phyloP scores from a whole-genome alignment of 30 jellyfish, hydroid and myxozoan genomes.

The Hydra vulgaris region DNA sequence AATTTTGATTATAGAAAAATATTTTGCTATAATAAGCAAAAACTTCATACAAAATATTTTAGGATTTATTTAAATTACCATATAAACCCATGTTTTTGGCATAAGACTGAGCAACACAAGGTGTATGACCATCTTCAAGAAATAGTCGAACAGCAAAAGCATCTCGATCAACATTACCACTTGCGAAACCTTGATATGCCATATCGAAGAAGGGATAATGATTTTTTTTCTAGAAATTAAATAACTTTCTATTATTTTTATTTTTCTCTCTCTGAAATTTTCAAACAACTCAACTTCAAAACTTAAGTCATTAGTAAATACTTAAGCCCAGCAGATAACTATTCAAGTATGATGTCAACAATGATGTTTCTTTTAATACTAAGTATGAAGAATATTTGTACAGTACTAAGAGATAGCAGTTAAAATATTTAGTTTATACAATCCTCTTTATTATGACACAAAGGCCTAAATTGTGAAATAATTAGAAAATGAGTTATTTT shows the following conservation, averaged over 20 bases:
- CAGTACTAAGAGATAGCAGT: too few species aligned
- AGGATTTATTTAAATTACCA: too few species aligned
- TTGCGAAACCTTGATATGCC: constrained; percentile 99
- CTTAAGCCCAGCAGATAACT: too few species aligned
- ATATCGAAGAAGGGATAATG: constrained; percentile 86
- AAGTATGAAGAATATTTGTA: too few species aligned
- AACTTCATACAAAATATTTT: not conserved
- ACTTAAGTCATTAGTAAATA: not conserved
- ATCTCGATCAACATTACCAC: constrained; percentile 88
- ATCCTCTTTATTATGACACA: too few species aligned
- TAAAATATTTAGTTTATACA: too few species aligned
- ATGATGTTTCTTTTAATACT: too few species aligned
- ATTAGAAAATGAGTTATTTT: too few species aligned
- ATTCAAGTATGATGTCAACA: too few species aligned
- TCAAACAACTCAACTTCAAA: not conserved
- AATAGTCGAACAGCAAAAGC: constrained; percentile 91
- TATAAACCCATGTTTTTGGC: constrained; percentile 99
- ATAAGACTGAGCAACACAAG: constrained; percentile 76
- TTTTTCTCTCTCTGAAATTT: too few species aligned
- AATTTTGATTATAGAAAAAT: not conserved
- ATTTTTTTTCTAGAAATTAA: constrained; percentile 30
- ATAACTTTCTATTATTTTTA: not conserved
- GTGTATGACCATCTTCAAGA: constrained; percentile 69
- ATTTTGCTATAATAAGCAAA: not conserved
- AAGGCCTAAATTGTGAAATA: too few species aligned